phyloP scores from a whole-genome alignment of 1,140 invertebrate species.

The Arctopsyche grandis region DNA sequence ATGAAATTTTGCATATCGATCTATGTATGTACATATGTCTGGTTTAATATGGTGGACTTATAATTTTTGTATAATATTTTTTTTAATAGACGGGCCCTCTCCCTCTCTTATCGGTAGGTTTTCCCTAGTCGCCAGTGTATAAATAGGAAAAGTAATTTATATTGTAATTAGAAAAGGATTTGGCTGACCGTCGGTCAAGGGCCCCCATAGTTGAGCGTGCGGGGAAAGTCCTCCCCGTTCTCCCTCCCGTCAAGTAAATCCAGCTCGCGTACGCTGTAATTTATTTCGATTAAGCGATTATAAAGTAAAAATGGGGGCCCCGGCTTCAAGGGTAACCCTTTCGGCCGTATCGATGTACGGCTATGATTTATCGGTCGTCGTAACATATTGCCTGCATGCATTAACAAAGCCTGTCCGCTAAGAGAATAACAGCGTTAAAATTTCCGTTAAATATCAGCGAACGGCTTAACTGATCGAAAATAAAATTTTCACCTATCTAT shows the following conservation, averaged over 20 bases:
- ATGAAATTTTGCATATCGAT: too few species aligned
- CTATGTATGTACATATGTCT: not conserved
- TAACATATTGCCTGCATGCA: conserved; percentile 50
- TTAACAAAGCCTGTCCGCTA: conserved; percentile 24
- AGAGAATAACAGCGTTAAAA: not conserved
- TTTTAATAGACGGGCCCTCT: not conserved
- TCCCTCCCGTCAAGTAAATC: conserved; percentile 42
- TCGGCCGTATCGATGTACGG: conserved; percentile 47
- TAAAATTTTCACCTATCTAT: too few species aligned
- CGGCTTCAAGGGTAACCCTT: conserved; percentile 49
- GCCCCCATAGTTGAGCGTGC: conserved; percentile 7
- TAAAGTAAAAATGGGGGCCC: conserved; percentile 53
- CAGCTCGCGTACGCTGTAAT: conserved; percentile 44
- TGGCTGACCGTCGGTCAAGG: conserved; percentile 50
- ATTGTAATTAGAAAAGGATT: conserved; percentile 56
- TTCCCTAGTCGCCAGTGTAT: not conserved
- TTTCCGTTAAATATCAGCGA: not conserved
- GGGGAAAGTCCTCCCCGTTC: conserved; percentile 3
- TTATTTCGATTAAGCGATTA: conserved; percentile 56
- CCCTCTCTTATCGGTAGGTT: conserved; percentile 2
- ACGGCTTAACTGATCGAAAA: too few species aligned
- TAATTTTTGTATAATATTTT: not conserved
- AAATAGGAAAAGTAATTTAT: conserved; percentile 55
- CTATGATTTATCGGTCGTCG: conserved; percentile 49
- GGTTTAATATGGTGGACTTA: not conserved